phyloP scores from a whole-genome alignment of 2,113 vertebrate species.

The Chitala chitala region DNA sequence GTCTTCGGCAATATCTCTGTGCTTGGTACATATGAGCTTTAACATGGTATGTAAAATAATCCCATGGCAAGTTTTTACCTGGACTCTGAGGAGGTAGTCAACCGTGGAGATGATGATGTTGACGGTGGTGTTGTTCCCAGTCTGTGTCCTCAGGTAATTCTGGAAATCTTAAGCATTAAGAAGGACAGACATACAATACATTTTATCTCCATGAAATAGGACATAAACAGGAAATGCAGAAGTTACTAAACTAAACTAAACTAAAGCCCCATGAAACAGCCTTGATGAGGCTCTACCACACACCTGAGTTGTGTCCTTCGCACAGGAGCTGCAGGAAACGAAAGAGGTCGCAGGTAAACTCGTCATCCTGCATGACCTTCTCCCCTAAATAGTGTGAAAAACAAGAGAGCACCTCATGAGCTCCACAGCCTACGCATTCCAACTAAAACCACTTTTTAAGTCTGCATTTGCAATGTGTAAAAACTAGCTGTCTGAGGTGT shows the following conservation, averaged over 20 bases:
- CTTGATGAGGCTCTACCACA: conserved; percentile 47
- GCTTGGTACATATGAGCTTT: not conserved
- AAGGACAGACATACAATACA: no score
- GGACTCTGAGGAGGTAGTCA: conserved; percentile 90
- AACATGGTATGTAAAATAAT: not conserved
- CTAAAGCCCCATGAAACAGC: no score
- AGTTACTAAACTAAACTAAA: no score
- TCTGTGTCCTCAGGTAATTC: conserved; percentile 94
- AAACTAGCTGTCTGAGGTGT: conserved; percentile 57
- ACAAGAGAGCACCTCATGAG: conserved; percentile 35
- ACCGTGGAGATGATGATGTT: conserved; percentile 97
- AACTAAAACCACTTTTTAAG: not conserved
- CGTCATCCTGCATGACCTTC: conserved; percentile 93
- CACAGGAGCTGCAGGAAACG: conserved; percentile 92
- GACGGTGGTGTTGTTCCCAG: conserved; percentile 93
- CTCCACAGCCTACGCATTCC: not conserved
- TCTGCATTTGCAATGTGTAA: conserved; percentile 34
- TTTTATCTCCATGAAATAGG: not conserved
- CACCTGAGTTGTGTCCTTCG: conserved; percentile 94
- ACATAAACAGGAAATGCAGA: no score
- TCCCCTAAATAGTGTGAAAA: conserved; percentile 71
- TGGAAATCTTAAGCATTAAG: conserved; percentile 76
- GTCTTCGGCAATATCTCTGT: no score
- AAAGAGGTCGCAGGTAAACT: conserved; percentile 96
- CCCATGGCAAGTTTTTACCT: conserved; percentile 61